Evolutionary conservation across 2,113 vertebrate genomes (phyloP).

Genomic region (Nanger granti): DNA sequence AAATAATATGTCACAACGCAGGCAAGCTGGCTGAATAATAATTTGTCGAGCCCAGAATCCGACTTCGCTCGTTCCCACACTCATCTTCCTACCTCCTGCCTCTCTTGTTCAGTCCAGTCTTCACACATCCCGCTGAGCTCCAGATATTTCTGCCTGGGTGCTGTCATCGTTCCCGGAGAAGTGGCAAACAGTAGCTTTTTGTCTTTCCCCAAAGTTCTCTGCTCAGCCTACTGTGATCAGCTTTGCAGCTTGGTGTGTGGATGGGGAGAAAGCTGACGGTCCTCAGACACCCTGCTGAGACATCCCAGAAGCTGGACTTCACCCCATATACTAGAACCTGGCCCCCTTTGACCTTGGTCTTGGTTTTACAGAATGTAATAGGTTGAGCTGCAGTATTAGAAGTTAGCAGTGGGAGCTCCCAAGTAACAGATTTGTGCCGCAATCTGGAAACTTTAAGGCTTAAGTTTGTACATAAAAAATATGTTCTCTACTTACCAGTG

Average conservation of each 20-base stretch:
- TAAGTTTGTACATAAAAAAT: not conserved
- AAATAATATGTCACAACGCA: slow-evolving; percentile 63
- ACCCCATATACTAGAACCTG: not conserved
- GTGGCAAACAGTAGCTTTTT: not conserved
- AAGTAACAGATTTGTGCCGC: not conserved
- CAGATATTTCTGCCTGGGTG: slow-evolving; percentile 55
- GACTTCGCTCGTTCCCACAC: slow-evolving; percentile 52
- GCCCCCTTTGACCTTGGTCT: not conserved
- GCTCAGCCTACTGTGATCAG: not conserved
- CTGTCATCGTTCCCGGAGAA: slow-evolving; percentile 44
- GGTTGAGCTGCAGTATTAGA: not conserved
- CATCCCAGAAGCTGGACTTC: not conserved
- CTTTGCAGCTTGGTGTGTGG: not conserved
- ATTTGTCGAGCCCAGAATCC: slow-evolving; percentile 40
- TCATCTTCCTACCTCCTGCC: slow-evolving; percentile 38
- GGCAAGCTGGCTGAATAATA: slow-evolving; percentile 59
- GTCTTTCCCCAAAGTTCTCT: slow-evolving; percentile 24
- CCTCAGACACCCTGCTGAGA: not conserved
- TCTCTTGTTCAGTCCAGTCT: slow-evolving; percentile 44
- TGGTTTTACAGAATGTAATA: not conserved
- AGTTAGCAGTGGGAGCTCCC: not conserved
- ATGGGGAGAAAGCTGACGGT: not conserved
- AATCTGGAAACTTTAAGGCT: not conserved
- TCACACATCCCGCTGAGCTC: slow-evolving; percentile 56
- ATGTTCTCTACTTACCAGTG: not conserved